These are phyloP conservation scores for Megaleporinus macrocephalus DNA, from an alignment of 2,113 vertebrate genomes.

Conservation along the genomic window DNA sequence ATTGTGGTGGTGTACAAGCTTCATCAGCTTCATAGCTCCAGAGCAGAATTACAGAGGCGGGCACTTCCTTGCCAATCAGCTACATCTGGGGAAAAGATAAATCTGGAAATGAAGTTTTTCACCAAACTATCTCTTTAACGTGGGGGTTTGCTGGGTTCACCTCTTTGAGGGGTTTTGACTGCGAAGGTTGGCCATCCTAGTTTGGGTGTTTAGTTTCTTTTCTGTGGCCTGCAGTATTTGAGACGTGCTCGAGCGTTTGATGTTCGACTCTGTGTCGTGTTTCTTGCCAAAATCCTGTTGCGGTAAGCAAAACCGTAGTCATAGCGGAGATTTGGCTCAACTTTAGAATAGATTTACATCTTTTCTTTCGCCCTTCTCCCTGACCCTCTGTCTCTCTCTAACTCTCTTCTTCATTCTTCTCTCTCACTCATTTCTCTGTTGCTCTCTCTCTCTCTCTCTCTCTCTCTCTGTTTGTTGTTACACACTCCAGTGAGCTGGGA, in stretches of 20 bases:
- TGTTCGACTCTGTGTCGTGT: slow-evolving; percentile 21
- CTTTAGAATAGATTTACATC: slow-evolving; percentile 53
- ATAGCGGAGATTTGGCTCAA: slow-evolving; percentile 15
- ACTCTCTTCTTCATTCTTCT: neutral
- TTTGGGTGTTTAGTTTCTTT: slow-evolving; percentile 8
- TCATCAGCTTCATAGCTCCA: neutral
- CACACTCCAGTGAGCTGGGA: slow-evolving; percentile 52
- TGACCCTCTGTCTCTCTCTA: neutral
- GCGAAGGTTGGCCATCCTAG: slow-evolving; percentile 6
- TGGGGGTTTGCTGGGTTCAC: neutral
- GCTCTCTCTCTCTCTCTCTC: slow-evolving; percentile 1
- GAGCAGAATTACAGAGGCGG: neutral
- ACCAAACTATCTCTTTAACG: too few relatives aligned
- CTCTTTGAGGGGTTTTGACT: neutral
- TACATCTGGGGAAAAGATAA: neutral
- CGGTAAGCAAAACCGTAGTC: slow-evolving; percentile 32
- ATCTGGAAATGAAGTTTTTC: too few relatives aligned
- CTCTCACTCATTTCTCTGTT: slow-evolving; percentile 7
- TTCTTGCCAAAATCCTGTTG: slow-evolving; percentile 39
- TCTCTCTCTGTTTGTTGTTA: slow-evolving; percentile 37
- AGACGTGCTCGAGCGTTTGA: slow-evolving; percentile 43
- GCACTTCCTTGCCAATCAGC: neutral
- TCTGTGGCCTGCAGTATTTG: slow-evolving; percentile 20
- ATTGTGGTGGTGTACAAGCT: neutral
- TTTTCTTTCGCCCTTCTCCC: slow-evolving; percentile 29